Conservation (phyloP, 2,888 invertebrate species). For the Rotaria macrura region DNA sequence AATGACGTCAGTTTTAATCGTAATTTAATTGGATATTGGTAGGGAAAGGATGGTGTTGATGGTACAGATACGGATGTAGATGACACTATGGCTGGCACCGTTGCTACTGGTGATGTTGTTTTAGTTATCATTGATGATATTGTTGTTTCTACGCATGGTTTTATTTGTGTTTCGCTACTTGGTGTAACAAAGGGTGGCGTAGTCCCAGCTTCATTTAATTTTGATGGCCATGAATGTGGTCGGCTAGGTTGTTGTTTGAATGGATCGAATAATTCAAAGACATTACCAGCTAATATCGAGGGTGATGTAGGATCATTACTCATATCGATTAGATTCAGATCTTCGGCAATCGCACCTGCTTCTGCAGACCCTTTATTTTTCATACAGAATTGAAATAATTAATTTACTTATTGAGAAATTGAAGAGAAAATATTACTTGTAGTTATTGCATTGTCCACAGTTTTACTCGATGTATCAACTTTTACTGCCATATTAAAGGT, state of each 20-base stretch:
- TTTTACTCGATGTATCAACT: not conserved
- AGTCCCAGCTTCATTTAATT: conserved; percentile 3
- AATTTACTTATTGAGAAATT: not conserved
- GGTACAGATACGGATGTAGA: too few relatives aligned
- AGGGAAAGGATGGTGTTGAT: not conserved
- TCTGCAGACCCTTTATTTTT: not conserved
- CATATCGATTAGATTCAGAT: conserved; percentile 5
- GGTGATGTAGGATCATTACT: not conserved
- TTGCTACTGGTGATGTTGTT: not conserved
- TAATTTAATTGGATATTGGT: conserved; percentile 12
- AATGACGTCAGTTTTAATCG: not conserved
- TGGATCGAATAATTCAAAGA: conserved; percentile 21
- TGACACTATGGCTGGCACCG: too few relatives aligned
- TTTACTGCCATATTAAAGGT: not conserved
- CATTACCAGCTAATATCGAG: not conserved
- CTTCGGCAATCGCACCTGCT: too few relatives aligned
- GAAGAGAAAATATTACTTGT: not conserved
- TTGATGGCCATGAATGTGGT: not conserved
- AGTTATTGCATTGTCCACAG: not conserved
- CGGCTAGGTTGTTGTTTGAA: not conserved
- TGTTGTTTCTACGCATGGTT: not conserved
- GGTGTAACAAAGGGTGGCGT: not conserved
- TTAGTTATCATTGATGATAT: not conserved
- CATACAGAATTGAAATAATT: not conserved
- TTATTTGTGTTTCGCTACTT: not conserved